Evolutionary conservation across 2,888 invertebrate species (phyloP), one percentile per base, ranked within the genome.

Genomic region (Agrochola lota): DNA sequence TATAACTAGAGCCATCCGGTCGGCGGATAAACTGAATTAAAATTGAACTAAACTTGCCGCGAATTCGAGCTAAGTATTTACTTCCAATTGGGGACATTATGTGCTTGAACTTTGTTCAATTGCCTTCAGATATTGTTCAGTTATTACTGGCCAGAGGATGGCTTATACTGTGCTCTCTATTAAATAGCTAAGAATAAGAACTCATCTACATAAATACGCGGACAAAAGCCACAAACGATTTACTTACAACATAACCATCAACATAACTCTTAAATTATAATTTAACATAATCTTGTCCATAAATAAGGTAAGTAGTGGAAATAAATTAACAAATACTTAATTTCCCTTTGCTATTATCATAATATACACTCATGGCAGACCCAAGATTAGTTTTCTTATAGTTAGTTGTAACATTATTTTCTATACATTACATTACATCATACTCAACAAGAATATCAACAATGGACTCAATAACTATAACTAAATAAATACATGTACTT

Each of bases 381-480:
- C 83, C 88, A 87, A 89, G 86, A 86, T 86, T 82, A 87, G 71
- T 90, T 88, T 88, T 74, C 85, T 88, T 91, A 91, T 83, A 85
- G 83, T 86, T 87, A 87, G 76, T 90, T 81, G 85, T 90, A 92
- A 88, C 83, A 85, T 89, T 87, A 88, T 60, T 90, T 88, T 88
- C 87, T 92, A 92, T 93, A 93, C 92, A 92, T 91, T 92, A 94
- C 91, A 90, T 94, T 95, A 96, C 95, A 96, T 94, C 94, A 96
- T 95, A 96, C 94, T 96, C 94, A 96, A 96, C 96, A 96, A 96
- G 96, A 96, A 95, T 96, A 96, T 95, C 95, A 96, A 96, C 96
- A 96, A 96, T 96, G 96, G 96, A 96, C 96, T 95, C 90, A 90
- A 92, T 94, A 93, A 93, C 93, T 95, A 94, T 92, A 90, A 94